phyloP scores from a whole-genome alignment of 1,140 invertebrate species.

The Sitobion miscanthi region DNA sequence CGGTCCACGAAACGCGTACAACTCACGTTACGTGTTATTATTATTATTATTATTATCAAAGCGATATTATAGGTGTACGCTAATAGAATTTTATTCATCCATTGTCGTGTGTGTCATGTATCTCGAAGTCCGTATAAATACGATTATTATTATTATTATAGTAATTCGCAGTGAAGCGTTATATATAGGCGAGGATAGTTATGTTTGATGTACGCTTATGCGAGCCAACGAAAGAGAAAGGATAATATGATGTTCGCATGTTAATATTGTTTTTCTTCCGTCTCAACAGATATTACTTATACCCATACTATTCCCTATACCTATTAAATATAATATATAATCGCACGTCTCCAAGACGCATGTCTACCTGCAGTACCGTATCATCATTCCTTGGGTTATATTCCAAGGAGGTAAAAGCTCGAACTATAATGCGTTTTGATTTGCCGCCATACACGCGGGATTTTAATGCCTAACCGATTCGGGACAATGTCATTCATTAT shows the following conservation, averaged over 20 bases:
- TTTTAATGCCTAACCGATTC: not conserved
- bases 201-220: not conserved
- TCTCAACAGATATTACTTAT: not conserved
- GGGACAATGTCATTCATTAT: too few species aligned
- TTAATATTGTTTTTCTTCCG: not conserved
- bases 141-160: not conserved
- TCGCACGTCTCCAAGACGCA: not conserved
- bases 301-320: too few species aligned
- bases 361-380: not conserved
- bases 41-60: not conserved
- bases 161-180: not conserved
- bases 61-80: not conserved
- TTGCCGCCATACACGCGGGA: not conserved
- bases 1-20: not conserved
- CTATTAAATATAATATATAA: not conserved
- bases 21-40: not conserved
- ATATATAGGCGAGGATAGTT: not conserved
- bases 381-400: not conserved
- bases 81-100: slow-evolving; percentile 15
- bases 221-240: not conserved
- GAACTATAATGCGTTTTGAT: not conserved
- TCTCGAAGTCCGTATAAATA: not conserved
- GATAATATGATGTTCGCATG: not conserved
- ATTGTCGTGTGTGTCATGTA: slow-evolving; percentile 19
- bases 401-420: not conserved